Conservation (phyloP, 1,140 invertebrate genomes). For the Sarcophaga bullata region DNA sequence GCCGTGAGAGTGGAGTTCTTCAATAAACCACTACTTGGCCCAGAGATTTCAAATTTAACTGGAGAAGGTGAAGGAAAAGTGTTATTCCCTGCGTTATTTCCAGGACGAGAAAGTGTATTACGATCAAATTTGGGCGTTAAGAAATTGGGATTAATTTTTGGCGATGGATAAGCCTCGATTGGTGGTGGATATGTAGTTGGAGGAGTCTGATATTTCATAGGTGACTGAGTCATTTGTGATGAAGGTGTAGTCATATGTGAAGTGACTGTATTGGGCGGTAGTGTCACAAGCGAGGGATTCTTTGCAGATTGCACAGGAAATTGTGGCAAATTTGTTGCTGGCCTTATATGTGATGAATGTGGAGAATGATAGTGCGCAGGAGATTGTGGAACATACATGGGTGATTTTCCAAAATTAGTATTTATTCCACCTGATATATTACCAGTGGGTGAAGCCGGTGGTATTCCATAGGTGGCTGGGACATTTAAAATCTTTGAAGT, state of each 20-base stretch:
- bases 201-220: slow-evolving; percentile 60
- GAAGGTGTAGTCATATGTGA: slow-evolving; percentile 25
- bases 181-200: slow-evolving; percentile 63
- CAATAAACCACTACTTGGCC: slow-evolving; percentile 34
- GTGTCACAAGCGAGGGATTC: slow-evolving; percentile 29
- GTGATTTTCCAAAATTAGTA: slow-evolving; percentile 53
- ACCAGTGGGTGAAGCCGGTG: slow-evolving; percentile 39
- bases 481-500: slow-evolving; percentile 63
- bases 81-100: slow-evolving; percentile 26
- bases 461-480: slow-evolving; percentile 59
- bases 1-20: slow-evolving; percentile 22
- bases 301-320: slow-evolving; percentile 49
- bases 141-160: slow-evolving; percentile 64
- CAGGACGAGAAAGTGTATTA: slow-evolving; percentile 48
- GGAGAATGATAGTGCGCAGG: slow-evolving; percentile 57
- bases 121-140: slow-evolving; percentile 62
- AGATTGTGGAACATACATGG: slow-evolving; percentile 56
- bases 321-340: slow-evolving; percentile 40
- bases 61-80: slow-evolving; percentile 50
- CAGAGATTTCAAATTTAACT: slow-evolving; percentile 46
- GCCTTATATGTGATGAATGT: slow-evolving; percentile 43
- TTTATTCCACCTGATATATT: slow-evolving; percentile 32
- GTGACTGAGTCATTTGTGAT: slow-evolving; percentile 47
- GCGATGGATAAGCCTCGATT: slow-evolving; percentile 64
- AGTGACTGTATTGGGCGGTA: slow-evolving; percentile 13